Evolutionary conservation across 2,113 vertebrate species (phyloP).

Genomic region (Mobula birostris): DNA sequence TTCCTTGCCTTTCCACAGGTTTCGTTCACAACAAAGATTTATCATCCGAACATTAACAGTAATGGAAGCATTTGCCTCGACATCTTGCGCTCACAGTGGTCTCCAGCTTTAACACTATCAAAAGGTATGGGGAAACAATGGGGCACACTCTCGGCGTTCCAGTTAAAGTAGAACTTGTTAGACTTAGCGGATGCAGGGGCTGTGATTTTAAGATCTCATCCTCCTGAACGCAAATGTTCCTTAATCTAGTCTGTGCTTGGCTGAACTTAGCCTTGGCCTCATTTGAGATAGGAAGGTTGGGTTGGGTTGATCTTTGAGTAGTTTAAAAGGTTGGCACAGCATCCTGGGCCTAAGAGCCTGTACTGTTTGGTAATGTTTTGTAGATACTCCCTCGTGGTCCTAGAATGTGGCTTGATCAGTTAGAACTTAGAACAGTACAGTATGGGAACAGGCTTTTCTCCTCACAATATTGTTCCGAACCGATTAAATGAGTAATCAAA

Average conservation of each 20-base stretch:
- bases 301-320: no score
- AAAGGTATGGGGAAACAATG: slow-evolving; percentile 54
- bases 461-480: no score
- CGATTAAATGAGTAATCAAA: no score
- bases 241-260: neutral
- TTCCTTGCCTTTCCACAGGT: slow-evolving; percentile 48
- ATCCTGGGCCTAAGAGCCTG: no score
- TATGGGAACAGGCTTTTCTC: no score
- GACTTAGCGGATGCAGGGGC: no score
- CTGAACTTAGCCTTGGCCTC: neutral
- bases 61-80: slow-evolving; percentile 74
- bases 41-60: slow-evolving; percentile 64
- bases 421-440: no score
- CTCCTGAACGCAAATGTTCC: neutral
- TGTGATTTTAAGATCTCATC: neutral
- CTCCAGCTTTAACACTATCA: slow-evolving; percentile 69
- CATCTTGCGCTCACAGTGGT: slow-evolving; percentile 71
- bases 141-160: no score
- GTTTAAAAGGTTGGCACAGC: no score
- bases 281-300: neutral
- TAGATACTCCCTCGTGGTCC: neutral
- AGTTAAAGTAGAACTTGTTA: no score
- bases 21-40: slow-evolving; percentile 72
- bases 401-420: neutral
- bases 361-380: no score